Conservation (phyloP, 23 tunicate genomes). For the Corella eumyota region DNA sequence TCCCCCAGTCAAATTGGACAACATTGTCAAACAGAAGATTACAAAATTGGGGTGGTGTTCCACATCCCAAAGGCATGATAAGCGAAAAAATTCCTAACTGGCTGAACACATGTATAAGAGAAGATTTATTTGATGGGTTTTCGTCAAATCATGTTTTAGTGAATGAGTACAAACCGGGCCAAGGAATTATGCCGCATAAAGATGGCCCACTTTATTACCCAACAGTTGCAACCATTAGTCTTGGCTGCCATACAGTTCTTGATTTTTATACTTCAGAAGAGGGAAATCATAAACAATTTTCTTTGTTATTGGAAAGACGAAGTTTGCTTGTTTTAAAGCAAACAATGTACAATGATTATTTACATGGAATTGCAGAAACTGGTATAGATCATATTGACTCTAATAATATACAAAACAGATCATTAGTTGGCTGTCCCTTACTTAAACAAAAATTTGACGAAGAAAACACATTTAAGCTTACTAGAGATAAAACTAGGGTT, state of each 20-base stretch:
- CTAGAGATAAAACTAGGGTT: neutral
- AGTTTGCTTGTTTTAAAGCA: neutral
- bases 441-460: neutral
- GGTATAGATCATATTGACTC: neutral
- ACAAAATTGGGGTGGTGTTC: conserved; percentile 89
- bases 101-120: no score
- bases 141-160: conserved; percentile 88
- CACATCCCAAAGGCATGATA: conserved; percentile 87
- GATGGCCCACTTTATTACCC: conserved; percentile 91
- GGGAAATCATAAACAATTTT: no score
- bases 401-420: neutral
- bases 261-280: conserved; percentile 70
- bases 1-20: conserved; percentile 74
- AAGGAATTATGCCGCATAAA: conserved; percentile 92
- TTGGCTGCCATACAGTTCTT: conserved; percentile 69
- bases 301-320: neutral
- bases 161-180: conserved; percentile 89
- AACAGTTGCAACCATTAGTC: conserved; percentile 62
- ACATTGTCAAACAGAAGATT: conserved; percentile 47
- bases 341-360: neutral
- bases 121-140: no score
- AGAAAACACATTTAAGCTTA: neutral
- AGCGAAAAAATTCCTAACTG: conserved; percentile 61
- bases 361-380: neutral
- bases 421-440: neutral